Evolutionary conservation across 2,797 vertebrate species (phyloP).

Genomic region (Helostoma temminkii): DNA sequence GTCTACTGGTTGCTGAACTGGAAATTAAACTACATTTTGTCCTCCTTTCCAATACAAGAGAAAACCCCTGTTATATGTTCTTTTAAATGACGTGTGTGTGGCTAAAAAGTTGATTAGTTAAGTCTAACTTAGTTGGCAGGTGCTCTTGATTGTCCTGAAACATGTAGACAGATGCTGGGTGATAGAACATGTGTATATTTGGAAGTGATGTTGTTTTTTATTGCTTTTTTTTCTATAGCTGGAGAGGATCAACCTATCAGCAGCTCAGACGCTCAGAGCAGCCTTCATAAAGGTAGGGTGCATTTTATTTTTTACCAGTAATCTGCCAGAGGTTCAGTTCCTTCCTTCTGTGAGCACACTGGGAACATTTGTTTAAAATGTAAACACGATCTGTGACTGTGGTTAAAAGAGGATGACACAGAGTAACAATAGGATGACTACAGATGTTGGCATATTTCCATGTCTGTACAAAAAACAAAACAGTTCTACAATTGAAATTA

Average conservation of each 20-base stretch:
- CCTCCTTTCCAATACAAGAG: too few species aligned
- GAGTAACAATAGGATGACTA: background rate
- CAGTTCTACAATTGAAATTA: background rate
- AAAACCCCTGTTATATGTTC: too few species aligned
- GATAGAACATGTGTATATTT: background rate
- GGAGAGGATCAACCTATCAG: conserved; percentile 98
- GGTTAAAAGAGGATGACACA: background rate
- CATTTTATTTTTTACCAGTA: conserved; percentile 1
- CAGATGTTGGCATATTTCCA: background rate
- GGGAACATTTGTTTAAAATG: background rate
- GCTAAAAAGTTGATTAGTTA: background rate
- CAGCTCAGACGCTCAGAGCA: conserved; percentile 97
- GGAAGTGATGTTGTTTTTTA: conserved; percentile 3
- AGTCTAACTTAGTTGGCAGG: background rate
- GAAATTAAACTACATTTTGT: too few species aligned
- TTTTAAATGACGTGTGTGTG: too few species aligned
- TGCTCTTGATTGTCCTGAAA: background rate
- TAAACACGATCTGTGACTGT: background rate
- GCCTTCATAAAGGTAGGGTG: conserved; percentile 97
- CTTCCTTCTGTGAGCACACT: background rate
- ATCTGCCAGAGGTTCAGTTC: background rate
- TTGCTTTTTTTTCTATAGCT: conserved; percentile 80
- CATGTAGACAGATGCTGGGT: background rate
- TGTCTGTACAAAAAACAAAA: background rate
- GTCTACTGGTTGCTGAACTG: too few species aligned